These are phyloP conservation scores for Phyto melanocephala DNA, from an alignment of 2,888 invertebrate species.

Conservation along the genomic window DNA sequence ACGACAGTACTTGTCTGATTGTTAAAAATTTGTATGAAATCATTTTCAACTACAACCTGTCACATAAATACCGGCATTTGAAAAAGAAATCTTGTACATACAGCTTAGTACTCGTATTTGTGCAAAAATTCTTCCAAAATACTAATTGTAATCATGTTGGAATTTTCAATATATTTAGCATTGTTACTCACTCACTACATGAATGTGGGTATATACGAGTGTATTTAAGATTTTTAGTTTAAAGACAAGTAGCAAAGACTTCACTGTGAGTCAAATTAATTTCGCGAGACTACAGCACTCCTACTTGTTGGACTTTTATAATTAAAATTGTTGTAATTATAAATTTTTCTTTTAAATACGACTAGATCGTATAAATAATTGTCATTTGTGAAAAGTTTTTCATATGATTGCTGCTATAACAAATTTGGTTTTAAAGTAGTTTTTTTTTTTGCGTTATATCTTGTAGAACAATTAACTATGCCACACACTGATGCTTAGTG, in stretches of 20 bases:
- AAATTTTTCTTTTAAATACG: conserved; percentile 45
- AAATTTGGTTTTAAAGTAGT: conserved; percentile 35
- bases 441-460: not conserved
- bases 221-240: not conserved
- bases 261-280: not conserved
- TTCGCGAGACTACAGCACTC: conserved; percentile 33
- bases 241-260: conserved; percentile 6
- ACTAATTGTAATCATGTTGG: not conserved
- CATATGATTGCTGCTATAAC: conserved; percentile 37
- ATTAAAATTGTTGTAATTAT: conserved; percentile 53
- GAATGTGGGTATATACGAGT: no score
- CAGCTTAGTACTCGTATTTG: not conserved
- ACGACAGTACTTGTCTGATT: no score
- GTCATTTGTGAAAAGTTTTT: conserved; percentile 53
- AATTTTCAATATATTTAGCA: not conserved
- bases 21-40: no score
- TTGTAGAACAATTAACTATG: conserved; percentile 60
- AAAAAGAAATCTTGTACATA: no score
- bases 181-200: not conserved
- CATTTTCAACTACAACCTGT: no score
- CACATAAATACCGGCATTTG: no score
- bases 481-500: conserved; percentile 43
- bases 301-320: conserved; percentile 39
- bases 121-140: not conserved
- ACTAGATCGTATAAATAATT: conserved; percentile 48